These are phyloP conservation scores for Physella acuta DNA, from an alignment of 1,140 invertebrate genomes.

Conservation along the genomic window DNA sequence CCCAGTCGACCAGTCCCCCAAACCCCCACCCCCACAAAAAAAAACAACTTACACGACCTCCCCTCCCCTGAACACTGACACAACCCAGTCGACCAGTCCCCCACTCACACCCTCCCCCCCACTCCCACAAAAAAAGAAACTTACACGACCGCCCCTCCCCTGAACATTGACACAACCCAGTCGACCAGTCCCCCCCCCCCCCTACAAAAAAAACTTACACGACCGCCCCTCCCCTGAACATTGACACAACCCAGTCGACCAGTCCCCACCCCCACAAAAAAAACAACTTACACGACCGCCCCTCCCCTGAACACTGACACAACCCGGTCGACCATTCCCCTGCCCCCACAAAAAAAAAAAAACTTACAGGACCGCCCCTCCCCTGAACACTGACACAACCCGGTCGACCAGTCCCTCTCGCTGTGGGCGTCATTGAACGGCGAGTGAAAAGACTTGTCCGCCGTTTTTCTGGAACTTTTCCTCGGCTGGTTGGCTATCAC, in stretches of 20 bases:
- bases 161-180: conserved; percentile 29
- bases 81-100: no score
- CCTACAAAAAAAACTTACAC: no score
- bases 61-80: no score
- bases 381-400: conserved; percentile 28
- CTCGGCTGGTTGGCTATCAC: conserved; percentile 17
- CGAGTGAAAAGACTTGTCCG: conserved; percentile 20
- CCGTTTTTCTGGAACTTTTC: conserved; percentile 7
- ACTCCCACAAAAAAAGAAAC: no score
- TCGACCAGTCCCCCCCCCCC: conserved; percentile 40
- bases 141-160: not conserved
- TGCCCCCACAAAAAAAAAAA: conserved; percentile 23
- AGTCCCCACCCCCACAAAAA: conserved; percentile 28
- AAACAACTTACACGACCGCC: not conserved
- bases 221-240: not conserved
- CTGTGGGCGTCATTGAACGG: conserved; percentile 39
- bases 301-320: conserved; percentile 23
- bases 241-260: conserved; percentile 34
- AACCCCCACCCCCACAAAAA: no score
- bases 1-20: conserved; percentile 36
- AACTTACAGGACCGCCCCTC: not conserved
- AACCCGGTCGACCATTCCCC: conserved; percentile 35
- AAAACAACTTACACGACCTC: no score
- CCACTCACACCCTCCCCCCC: no score
- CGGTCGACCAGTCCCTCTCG: conserved; percentile 38